Base-by-base conservation (phyloP, 2,113 vertebrate species). In the Emberiza fucata region DNA sequence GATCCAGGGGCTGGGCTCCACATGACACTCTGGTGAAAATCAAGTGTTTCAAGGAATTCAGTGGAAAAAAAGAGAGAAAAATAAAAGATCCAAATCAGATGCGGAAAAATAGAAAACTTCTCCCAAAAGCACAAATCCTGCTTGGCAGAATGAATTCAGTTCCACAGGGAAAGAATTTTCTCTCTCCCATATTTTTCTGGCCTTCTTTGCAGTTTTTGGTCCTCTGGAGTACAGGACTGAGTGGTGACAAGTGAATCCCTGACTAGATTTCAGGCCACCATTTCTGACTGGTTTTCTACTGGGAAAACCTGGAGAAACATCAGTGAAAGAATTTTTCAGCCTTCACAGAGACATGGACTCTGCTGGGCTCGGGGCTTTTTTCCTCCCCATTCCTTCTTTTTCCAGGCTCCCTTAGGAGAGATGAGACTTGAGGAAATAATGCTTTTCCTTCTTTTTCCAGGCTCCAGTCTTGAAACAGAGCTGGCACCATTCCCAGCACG, bases 321-420 rank as follows among this genome's bases (percentile, higher is more conserved):
- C 73, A 63, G 42, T 4, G 9, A 37, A 29, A 85, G 51, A 81
- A 14, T 4, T 25, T 8, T 61, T 17, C 68, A 69, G 1, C 35
- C 79, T 68, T 39, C 31, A n/a, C 33, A 61, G 24, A 57, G 64
- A 24, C 15, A 11, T 5, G 37, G 47, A 27, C 45, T 53, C 60
- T 9, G 2, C 47, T 2, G 2, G 40, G 21, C 48, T 35, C 0
- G 0, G 25, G 33, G 39, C 7, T 8, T 12, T 29, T 71, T 72
- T 8, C 54, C 14, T 85, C 51, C 39, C 17, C 14, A 12, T 22
- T 86, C 45, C 28, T 5, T 40, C 29, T 29, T 81, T 35, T n/a
- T n/a, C 29, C 64, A 21, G 5, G 39, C 81, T 92, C 47, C 31
- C n/a, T n/a, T n/a, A n/a, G n/a, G n/a, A n/a, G n/a, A n/a, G n/a